Base-by-base conservation (phyloP, 2,113 vertebrate species). In the Ifrita kowaldi region DNA sequence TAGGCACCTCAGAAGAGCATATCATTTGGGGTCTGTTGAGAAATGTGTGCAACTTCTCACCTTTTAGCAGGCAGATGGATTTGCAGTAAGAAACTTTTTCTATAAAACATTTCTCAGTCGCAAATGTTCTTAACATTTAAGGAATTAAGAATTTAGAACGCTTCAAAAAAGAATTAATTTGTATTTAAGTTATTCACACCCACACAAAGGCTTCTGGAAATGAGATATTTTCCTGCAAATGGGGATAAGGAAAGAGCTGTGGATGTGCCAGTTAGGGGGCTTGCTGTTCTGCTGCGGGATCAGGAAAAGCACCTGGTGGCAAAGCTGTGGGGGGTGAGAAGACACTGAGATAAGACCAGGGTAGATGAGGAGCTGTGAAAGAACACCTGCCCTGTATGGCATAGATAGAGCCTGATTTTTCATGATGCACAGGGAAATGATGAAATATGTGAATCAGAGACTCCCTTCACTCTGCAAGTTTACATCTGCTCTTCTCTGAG, bases 111-210 rank as follows among this genome's bases (percentile, higher is more conserved):
- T 90, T 92, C 62, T 82, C 82, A 78, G 69, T 17, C 68, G 77
- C 50, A 79, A 93, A 87, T 57, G 56, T 42, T 84, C 93, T 89
- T 75, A 89, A 41, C 56, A 16, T 64, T 84, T 44, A 41, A 82
- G 84, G 89, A 94, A 82, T 95, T 81, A 76, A 69, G 60, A 76
- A 49, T 69, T 95, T 71, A 75, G n/a, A 93, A 49, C 0, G 0
- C 32, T 87, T 94, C 44, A 78, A 39, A 87, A 68, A 86, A 52
- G 35, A 64, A 95, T 95, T 95, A 90, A 70, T 89, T 91, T 89
- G 33, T 79, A 53, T 74, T 64, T 64, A 21, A 82, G 41, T 60
- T 60, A 75, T 62, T 75, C 74, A 89, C 94, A 26, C 65, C 57
- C 65, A 53, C 59, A 67, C 33, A 84, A 64, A 84, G 14, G 28